phyloP scores from a whole-genome alignment of 2,888 invertebrate species.

The Lithophane socia region DNA sequence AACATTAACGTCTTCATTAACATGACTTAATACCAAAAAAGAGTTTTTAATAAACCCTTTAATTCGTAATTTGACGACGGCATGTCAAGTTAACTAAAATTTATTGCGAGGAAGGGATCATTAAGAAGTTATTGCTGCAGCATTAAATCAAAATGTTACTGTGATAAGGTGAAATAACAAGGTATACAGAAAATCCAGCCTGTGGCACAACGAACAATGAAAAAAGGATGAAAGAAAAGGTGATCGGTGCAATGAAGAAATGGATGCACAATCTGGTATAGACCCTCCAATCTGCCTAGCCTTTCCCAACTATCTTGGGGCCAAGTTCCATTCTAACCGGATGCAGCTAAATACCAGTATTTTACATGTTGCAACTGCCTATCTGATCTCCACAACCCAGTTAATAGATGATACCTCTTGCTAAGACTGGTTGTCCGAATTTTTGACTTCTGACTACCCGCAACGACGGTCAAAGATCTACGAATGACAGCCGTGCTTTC shows the following conservation, averaged over 20 bases:
- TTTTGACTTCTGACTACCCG: no score
- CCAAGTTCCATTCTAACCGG: no score
- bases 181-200: conserved; percentile 34
- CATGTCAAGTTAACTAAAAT: conserved; percentile 60
- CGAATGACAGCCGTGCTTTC: no score
- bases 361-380: no score
- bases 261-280: not conserved
- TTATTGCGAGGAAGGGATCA: conserved; percentile 55
- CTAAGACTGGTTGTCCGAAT: no score
- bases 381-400: no score
- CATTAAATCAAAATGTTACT: conserved; percentile 51
- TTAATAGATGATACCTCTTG: no score
- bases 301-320: no score
- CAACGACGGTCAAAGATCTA: no score
- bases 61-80: conserved; percentile 48
- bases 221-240: not conserved
- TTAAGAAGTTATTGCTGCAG: conserved; percentile 42
- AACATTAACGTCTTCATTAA: conserved; percentile 48
- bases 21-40: conserved; percentile 38
- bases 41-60: conserved; percentile 53
- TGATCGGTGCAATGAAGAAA: not conserved
- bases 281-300: not conserved
- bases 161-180: conserved; percentile 8
- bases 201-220: not conserved
- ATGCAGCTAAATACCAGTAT: no score